Evolutionary conservation across 2,888 invertebrate species (phyloP), one percentile per base, ranked within the genome.

Genomic region (Campaea margaritaria): DNA sequence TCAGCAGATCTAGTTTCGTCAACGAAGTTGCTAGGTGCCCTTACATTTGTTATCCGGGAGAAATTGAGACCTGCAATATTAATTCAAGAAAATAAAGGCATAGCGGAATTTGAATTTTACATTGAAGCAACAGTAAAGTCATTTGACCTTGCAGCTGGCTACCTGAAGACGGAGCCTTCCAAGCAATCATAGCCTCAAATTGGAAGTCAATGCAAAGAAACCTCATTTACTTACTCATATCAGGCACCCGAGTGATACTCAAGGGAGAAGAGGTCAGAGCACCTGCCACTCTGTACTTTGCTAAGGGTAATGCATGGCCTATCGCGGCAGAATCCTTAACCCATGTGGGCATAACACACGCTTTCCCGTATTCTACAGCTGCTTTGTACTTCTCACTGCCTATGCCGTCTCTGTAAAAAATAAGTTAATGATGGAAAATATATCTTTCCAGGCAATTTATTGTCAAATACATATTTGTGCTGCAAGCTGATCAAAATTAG

Each of bases 331-430:
- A 97, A 31, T 97, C 96, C 55, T 93, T 93, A 39, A 98, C 91
- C 98, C 99, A 99, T 1, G 95, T 88, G 0, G 96, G 93, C 12
- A 93, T 90, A 0, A 98, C 95, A 73, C 97, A 96, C 39, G 94
- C 93, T 59, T 90, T 92, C 44, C 88, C 86, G 55, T 90, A 89
- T 64, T 93, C 93, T 43, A 91, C 39, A 0, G 94, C 94, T 0
- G 93, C 93, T 74, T 93, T 95, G 73, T 95, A 95, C 80, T 98
- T 98, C 42, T 96, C 95, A 49, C 97, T 96, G 67, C 93, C 88
- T 1, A 90, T 76, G 0, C 95, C 95, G 50, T 96, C 95, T 87
- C 89, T 86, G 81, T 5, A 48, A n/a, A n/a, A n/a, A n/a, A n/a
- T n/a, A n/a, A n/a, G n/a, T n/a, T n/a, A n/a, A n/a, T n/a, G n/a